These are phyloP conservation scores for Myotis planiceps DNA, from an alignment of 2,797 vertebrate genomes.

Conservation along the genomic window DNA sequence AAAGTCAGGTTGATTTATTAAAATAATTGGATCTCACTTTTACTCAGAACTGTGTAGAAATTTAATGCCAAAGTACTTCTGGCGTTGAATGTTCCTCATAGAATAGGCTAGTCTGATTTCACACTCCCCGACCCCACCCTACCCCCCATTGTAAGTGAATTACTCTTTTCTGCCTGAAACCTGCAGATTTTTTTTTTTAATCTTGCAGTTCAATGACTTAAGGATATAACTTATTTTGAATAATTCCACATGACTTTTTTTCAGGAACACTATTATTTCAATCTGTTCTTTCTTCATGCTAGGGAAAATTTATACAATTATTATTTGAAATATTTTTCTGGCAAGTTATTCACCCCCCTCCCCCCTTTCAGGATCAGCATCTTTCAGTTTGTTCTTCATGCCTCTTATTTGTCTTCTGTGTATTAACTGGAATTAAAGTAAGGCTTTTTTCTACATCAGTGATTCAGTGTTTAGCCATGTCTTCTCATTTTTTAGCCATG, in stretches of 20 bases:
- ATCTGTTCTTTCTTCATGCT: not conserved
- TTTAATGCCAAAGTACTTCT: not conserved
- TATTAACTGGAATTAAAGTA: conserved; percentile 5
- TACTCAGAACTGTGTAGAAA: not conserved
- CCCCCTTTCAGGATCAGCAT: not conserved
- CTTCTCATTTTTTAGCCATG: not conserved
- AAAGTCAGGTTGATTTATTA: conserved; percentile 11
- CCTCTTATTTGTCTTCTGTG: not conserved
- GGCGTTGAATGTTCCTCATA: not conserved
- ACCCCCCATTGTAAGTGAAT: not conserved
- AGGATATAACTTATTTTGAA: not conserved
- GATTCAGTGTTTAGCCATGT: not conserved
- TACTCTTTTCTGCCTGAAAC: not conserved
- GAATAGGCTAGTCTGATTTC: not conserved
- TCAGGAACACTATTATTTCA: conserved; percentile 12
- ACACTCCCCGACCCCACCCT: no score
- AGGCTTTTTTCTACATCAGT: not conserved
- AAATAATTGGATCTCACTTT: not conserved
- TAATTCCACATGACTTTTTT: not conserved
- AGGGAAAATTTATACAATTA: not conserved
- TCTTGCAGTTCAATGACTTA: conserved; percentile 13
- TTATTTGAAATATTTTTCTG: conserved; percentile 25
- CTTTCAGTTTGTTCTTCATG: not conserved
- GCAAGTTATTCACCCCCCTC: not conserved
- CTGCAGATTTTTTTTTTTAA: not conserved